These are phyloP conservation scores for Berghia stephanieae DNA, from an alignment of 1,140 invertebrate genomes.

Conservation along the genomic window DNA sequence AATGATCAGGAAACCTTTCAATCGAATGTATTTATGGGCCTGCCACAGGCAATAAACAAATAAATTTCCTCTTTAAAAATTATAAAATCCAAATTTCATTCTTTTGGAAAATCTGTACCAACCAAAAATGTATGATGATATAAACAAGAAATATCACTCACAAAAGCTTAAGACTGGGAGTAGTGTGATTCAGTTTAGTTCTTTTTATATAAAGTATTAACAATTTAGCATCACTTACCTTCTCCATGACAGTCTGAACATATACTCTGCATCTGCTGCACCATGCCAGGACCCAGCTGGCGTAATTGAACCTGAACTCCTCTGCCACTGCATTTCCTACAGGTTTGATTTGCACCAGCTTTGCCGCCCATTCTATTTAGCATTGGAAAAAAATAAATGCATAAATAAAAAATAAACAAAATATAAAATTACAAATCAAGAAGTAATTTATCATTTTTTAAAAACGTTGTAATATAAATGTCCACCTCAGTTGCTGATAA, in stretches of 20 bases:
- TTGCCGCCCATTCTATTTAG: constrained; percentile 83
- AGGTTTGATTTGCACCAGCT: constrained; percentile 83
- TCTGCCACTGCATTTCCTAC: constrained; percentile 85
- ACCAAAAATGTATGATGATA: background rate
- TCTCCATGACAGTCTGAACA: constrained; percentile 90
- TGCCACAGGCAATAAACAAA: too few species aligned
- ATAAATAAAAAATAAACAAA: too few species aligned
- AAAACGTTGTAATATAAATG: too few species aligned
- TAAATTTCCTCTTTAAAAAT: too few species aligned
- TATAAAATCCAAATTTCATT: too few species aligned
- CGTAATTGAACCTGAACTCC: constrained; percentile 92
- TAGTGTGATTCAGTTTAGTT: background rate
- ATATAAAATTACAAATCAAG: too few species aligned
- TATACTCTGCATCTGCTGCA: constrained; percentile 94
- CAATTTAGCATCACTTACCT: constrained; percentile 79
- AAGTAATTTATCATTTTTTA: too few species aligned
- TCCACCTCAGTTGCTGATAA: too few species aligned
- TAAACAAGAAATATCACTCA: background rate
- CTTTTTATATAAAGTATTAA: background rate
- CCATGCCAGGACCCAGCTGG: constrained; percentile 93
- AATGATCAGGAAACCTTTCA: too few species aligned
- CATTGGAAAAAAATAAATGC: too few species aligned
- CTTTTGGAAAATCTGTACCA: too few species aligned
- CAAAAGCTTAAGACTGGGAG: background rate
- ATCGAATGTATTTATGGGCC: too few species aligned